Evolutionary conservation across 2,888 invertebrate genomes (phyloP).

Genomic region (Julus scandinavius): DNA sequence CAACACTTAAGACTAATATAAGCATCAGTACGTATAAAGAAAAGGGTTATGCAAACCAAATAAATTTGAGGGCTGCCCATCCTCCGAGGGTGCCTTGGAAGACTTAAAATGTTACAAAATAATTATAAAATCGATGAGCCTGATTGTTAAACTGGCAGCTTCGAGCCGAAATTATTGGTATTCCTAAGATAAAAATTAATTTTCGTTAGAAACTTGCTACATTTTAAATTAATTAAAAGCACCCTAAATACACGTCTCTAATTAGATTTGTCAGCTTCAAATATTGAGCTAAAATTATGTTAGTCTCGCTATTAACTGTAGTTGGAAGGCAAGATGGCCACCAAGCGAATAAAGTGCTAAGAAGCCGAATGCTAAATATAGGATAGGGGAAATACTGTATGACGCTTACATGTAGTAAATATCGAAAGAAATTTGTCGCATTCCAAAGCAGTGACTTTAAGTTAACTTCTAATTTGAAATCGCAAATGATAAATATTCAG

Average conservation of each 20-base stretch:
- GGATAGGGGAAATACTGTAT: neutral
- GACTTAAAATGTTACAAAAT: neutral
- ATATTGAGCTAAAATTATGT: neutral
- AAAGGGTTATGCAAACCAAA: neutral
- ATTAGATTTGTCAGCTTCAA: neutral
- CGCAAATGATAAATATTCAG: neutral
- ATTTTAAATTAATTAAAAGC: neutral
- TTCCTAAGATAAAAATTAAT: neutral
- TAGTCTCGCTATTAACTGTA: neutral
- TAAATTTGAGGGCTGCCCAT: neutral
- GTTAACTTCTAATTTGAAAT: neutral
- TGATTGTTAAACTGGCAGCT: neutral
- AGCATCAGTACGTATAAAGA: neutral
- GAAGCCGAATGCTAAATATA: neutral
- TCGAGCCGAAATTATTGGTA: neutral
- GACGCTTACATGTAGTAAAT: neutral
- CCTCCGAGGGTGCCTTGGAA: neutral
- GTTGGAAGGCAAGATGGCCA: neutral
- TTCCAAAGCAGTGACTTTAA: neutral
- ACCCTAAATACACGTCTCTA: neutral
- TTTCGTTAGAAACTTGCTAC: neutral
- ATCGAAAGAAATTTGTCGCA: neutral
- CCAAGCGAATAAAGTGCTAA: neutral
- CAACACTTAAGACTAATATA: too few relatives aligned
- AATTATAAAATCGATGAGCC: constrained; percentile 2